phyloP scores from a whole-genome alignment of 1,140 invertebrate genomes.

The Macrostomum lignano region DNA sequence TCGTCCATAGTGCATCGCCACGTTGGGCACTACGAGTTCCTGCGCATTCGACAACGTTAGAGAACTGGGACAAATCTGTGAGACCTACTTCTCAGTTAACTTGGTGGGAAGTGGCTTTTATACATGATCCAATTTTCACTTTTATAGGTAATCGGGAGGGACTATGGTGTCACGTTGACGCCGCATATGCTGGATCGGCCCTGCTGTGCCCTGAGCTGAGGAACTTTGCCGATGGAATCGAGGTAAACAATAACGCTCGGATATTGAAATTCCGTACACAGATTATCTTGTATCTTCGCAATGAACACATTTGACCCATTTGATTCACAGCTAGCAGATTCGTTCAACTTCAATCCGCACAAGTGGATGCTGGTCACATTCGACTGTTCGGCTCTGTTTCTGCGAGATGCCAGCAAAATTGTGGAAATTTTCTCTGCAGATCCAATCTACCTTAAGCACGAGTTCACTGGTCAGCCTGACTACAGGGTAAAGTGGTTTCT shows the following conservation, averaged over 20 bases:
- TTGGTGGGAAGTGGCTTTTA: too few relatives aligned
- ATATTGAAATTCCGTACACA: too few relatives aligned
- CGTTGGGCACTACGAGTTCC: slow-evolving; percentile 58
- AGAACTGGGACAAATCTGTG: slow-evolving; percentile 54
- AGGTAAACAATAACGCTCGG: too few relatives aligned
- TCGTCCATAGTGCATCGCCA: slow-evolving; percentile 41
- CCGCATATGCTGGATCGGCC: slow-evolving; percentile 57
- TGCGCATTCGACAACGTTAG: slow-evolving; percentile 60
- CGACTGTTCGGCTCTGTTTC: slow-evolving; percentile 42
- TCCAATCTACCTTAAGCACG: slow-evolving; percentile 43
- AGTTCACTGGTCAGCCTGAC: slow-evolving; percentile 29
- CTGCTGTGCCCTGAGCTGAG: slow-evolving; percentile 78
- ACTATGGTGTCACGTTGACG: slow-evolving; percentile 71
- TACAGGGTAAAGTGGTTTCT: slow-evolving; percentile 31
- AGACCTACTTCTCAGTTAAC: slow-evolving; percentile 37
- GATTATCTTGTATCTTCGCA: too few relatives aligned
- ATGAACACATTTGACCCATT: neutral
- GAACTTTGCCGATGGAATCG: slow-evolving; percentile 54
- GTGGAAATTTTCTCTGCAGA: slow-evolving; percentile 67
- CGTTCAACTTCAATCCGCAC: slow-evolving; percentile 80
- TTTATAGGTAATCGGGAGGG: slow-evolving; percentile 37
- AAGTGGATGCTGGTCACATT: slow-evolving; percentile 86
- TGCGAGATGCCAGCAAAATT: slow-evolving; percentile 32
- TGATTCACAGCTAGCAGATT: slow-evolving; percentile 36
- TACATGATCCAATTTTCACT: too few relatives aligned